Evolutionary conservation across 2,113 vertebrate genomes (phyloP).

Genomic region (Suncus etruscus): DNA sequence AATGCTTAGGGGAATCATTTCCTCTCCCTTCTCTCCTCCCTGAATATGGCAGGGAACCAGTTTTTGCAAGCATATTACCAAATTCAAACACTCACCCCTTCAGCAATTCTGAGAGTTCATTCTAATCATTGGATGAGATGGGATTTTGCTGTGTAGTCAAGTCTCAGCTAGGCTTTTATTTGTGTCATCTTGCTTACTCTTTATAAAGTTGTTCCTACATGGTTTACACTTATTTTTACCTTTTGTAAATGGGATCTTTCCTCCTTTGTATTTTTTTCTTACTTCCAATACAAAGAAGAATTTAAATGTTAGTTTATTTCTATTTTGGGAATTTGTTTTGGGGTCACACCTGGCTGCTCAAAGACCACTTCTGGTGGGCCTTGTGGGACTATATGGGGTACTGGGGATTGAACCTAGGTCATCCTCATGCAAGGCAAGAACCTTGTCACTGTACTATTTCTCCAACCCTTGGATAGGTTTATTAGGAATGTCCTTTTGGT

Average conservation of each 20-base stretch:
- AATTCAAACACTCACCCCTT: conserved; percentile 29
- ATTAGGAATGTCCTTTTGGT: conserved; percentile 8
- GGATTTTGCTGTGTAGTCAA: not conserved
- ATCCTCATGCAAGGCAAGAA: no score
- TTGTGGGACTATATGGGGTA: no score
- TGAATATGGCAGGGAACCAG: conserved; percentile 2
- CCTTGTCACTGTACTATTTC: no score
- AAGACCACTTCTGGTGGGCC: no score
- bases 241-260: conserved; percentile 45
- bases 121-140: not conserved
- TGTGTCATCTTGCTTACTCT: not conserved
- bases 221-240: conserved; percentile 42
- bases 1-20: conserved; percentile 10
- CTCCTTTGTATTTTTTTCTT: conserved; percentile 20
- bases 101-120: conserved; percentile 47
- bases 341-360: no score
- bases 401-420: no score
- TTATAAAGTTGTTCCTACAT: not conserved
- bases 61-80: conserved; percentile 5
- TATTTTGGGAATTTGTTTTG: not conserved
- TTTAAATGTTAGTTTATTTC: conserved; percentile 5
- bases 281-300: conserved; percentile 26
- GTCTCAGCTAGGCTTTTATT: not conserved
- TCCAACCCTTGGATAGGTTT: conserved; percentile 1
- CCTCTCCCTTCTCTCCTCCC: not conserved